A percentile compares a stretch with the other conserved stretches of the same genome.
Evolutionary conservation across 1,140 invertebrate genomes (phyloP).

Genomic region (Drosophila virilis): DNA sequence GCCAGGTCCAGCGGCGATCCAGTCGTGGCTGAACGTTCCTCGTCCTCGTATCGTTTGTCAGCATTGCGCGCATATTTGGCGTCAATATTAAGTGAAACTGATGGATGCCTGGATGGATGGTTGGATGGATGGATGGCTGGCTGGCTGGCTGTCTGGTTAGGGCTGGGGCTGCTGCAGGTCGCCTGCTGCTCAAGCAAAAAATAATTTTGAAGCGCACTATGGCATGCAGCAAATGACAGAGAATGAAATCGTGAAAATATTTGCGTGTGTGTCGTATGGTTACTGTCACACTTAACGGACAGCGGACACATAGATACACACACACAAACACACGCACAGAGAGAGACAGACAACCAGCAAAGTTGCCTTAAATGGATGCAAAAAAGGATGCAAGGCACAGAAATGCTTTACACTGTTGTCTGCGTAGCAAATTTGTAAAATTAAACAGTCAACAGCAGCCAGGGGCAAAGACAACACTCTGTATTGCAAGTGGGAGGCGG

Average conservation of each 20-base stretch:
- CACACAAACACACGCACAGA: constrained; percentile 8
- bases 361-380: constrained; percentile 77
- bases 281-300: constrained; percentile 75
- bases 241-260: constrained; percentile 83
- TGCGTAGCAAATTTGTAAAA: constrained; percentile 83
- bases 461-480: constrained; percentile 42
- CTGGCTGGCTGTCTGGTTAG: neutral
- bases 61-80: constrained; percentile 83
- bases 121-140: neutral
- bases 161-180: constrained; percentile 7
- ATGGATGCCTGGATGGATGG: constrained; percentile 69
- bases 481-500: constrained; percentile 16
- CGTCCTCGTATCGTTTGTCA: constrained; percentile 79
- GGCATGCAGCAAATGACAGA: constrained; percentile 84
- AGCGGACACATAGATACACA: constrained; percentile 45
- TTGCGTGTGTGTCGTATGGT: constrained; percentile 83
- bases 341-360: constrained; percentile 5
- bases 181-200: constrained; percentile 45
- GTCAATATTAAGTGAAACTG: constrained; percentile 84
- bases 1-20: constrained; percentile 9
- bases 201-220: constrained; percentile 83
- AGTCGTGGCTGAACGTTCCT: constrained; percentile 20
- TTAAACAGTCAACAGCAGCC: constrained; percentile 76
- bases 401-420: constrained; percentile 74
- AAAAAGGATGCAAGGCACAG: constrained; percentile 55